Conservation (phyloP, 2,888 invertebrate genomes). For the Rapana venosa region DNA sequence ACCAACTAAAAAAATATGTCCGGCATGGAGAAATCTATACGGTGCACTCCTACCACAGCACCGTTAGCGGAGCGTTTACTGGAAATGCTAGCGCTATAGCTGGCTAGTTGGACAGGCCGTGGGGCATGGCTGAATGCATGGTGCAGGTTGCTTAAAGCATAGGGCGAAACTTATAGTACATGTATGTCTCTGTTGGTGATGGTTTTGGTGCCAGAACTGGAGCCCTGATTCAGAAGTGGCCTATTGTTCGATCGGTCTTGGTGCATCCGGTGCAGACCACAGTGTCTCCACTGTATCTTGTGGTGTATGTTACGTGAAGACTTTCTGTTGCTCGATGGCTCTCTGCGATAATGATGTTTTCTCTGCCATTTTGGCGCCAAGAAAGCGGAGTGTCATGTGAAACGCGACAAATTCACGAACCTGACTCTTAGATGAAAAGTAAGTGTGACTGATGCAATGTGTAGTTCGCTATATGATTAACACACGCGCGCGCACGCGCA, state of each 20-base stretch:
- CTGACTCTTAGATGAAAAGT: background rate
- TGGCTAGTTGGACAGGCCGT: too few species aligned
- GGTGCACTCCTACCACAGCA: background rate
- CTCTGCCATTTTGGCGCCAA: background rate
- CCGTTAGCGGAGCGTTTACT: background rate
- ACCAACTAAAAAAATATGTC: background rate
- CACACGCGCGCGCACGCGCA: background rate
- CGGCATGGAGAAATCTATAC: background rate
- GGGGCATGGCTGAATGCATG: too few species aligned
- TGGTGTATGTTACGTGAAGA: too few species aligned
- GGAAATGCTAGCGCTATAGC: background rate
- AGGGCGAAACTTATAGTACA: too few species aligned
- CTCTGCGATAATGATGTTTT: background rate
- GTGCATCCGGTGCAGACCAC: too few species aligned
- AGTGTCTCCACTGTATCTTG: too few species aligned
- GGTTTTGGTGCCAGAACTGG: too few species aligned
- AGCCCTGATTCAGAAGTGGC: too few species aligned
- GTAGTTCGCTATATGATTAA: background rate
- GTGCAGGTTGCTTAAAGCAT: too few species aligned
- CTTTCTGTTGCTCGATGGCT: background rate
- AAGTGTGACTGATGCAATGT: background rate
- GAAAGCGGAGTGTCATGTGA: background rate
- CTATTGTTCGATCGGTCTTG: too few species aligned
- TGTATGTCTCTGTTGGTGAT: too few species aligned
- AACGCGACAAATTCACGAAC: background rate